Conservation (phyloP, 2,888 invertebrate species). For the Ophonus ardosiacus region DNA sequence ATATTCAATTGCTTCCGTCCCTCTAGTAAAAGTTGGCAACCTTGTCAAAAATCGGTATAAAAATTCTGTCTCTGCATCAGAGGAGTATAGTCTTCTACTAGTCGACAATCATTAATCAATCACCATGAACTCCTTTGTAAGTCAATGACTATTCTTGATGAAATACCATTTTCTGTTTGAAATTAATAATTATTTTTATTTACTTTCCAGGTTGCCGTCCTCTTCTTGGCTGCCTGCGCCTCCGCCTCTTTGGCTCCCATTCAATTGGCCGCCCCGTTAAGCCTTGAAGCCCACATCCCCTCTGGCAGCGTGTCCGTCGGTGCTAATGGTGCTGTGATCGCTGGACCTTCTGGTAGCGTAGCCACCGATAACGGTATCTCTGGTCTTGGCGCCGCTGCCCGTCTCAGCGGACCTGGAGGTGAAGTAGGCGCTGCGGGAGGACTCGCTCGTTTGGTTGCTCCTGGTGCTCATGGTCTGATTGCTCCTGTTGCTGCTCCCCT, state of each 20-base stretch:
- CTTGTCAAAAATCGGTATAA: slow-evolving; percentile 51
- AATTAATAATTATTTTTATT: too few species aligned
- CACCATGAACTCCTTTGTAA: slow-evolving; percentile 60
- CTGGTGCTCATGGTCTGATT: slow-evolving; percentile 50
- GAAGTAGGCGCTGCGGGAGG: slow-evolving; percentile 58
- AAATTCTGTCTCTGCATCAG: slow-evolving; percentile 17
- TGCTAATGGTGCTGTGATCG: slow-evolving; percentile 65
- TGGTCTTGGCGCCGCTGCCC: slow-evolving; percentile 57
- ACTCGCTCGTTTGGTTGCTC: slow-evolving; percentile 44
- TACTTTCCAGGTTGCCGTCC: slow-evolving; percentile 52
- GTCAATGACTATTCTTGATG: neutral
- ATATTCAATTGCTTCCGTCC: slow-evolving; percentile 11
- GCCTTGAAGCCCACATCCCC: slow-evolving; percentile 52
- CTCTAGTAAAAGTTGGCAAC: slow-evolving; percentile 38
- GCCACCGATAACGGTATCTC: slow-evolving; percentile 52
- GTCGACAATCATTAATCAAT: slow-evolving; percentile 49
- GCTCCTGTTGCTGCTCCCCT: neutral
- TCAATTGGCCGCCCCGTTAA: neutral
- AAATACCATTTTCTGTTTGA: too few species aligned
- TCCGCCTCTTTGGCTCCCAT: slow-evolving; percentile 40
- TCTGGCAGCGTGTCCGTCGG: slow-evolving; percentile 50
- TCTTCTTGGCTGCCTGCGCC: slow-evolving; percentile 53
- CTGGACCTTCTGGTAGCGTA: slow-evolving; percentile 65
- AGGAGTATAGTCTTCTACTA: slow-evolving; percentile 40
- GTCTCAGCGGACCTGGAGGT: slow-evolving; percentile 55